Percentiles rank a stretch among this genome's conserved stretches.
Evolutionary conservation across 2,113 vertebrate species (phyloP).

Genomic region (Lamprologus lemairii): DNA sequence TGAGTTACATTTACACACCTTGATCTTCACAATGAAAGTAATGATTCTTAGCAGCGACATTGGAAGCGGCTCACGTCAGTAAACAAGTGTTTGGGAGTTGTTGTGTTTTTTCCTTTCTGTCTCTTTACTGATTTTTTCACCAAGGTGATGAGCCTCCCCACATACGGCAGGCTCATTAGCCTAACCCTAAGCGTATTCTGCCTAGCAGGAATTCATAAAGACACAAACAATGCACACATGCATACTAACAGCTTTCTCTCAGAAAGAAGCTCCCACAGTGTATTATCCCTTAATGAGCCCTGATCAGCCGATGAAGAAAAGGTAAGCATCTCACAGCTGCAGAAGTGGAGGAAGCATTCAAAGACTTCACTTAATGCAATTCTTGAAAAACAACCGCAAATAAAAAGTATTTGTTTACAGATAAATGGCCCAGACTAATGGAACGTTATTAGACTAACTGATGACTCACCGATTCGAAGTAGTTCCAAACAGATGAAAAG

Average conservation of each 20-base stretch:
- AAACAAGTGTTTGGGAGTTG: neutral
- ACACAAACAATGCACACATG: slow-evolving; percentile 31
- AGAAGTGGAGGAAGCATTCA: neutral
- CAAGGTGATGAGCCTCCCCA: slow-evolving; percentile 31
- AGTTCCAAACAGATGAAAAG: neutral
- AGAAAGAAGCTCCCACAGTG: neutral
- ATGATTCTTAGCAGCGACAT: neutral
- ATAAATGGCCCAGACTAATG: neutral
- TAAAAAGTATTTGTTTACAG: neutral
- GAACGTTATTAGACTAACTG: neutral
- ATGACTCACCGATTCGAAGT: neutral
- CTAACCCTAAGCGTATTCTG: slow-evolving; percentile 28
- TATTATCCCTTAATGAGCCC: slow-evolving; percentile 36
- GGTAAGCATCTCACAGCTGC: neutral
- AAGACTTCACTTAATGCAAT: neutral
- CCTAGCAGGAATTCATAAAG: slow-evolving; percentile 25
- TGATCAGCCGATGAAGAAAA: neutral
- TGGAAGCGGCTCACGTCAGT: neutral
- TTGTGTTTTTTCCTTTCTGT: neutral
- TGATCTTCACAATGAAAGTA: neutral
- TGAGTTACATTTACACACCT: neutral
- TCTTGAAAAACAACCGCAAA: neutral
- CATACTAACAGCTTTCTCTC: slow-evolving; percentile 17
- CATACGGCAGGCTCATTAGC: slow-evolving; percentile 40
- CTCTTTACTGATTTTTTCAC: neutral